Base-by-base conservation (phyloP, 2,113 vertebrate species). In the Limanda limanda region DNA sequence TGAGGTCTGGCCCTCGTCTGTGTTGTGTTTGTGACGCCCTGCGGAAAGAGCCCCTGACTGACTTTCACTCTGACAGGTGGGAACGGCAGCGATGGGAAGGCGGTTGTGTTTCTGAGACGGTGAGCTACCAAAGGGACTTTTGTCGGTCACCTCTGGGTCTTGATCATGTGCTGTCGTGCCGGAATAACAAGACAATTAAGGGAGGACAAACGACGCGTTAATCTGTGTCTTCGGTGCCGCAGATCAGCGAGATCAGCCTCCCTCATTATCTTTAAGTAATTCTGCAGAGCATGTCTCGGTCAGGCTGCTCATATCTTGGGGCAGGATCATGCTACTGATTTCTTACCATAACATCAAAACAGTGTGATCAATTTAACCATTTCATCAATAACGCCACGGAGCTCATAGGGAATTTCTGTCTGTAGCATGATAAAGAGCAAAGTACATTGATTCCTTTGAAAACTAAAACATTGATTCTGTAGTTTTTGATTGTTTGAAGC, bases 161-260 rank as follows among this genome's bases (percentile, higher is more conserved):
- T 84, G 79, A 86, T 87, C 74, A 61, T 62, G 76, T 65, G 62
- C 70, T 66, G 79, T 69, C 35, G 15, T 76, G 68, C 56, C 59
- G 40, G 57, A 83, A 79, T 83, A 82, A 88, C 73, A 65, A 82
- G 84, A 83, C 86, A 88, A 88, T 92, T 86, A 88, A 57, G 31
- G 14, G 20, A 63, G 79, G 74, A 89, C 85, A 86, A 79, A 77
- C n/a, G 61, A 51, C 21, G 55, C 76, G 76, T 78, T 87, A 89
- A 91, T 91, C 70, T 70, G 78, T 72, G 35, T 66, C 82, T 87
- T 84, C 72, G 68, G 73, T 76, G 58, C 48, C 57, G 23, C 54
- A 73, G 75, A 82, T 79, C 75, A 67, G 75, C 2, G 31, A 73
- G 15, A 83, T 86, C 89, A 86, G 83, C 77, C 81, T 40, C 48